Conservation (phyloP, 2,888 invertebrate genomes). For the Phyto melanocephala region DNA sequence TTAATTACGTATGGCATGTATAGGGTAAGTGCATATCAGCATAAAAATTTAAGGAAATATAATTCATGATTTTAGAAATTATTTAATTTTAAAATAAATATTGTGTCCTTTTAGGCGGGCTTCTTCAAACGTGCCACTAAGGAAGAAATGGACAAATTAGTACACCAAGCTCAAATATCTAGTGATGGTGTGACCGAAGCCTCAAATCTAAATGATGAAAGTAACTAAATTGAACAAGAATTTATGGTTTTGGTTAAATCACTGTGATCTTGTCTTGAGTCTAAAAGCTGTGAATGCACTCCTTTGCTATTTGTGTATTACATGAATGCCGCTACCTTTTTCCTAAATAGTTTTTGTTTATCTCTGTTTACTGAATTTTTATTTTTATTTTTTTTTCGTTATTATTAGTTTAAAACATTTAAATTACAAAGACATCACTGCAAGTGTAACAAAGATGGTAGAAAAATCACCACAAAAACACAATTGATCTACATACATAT, state of each 20-base stretch:
- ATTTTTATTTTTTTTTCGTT: constrained; percentile 18
- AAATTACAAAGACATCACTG: constrained; percentile 49
- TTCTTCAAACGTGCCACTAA: constrained; percentile 80
- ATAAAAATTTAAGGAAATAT: not conserved
- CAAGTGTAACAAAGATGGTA: not conserved
- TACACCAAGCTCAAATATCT: constrained; percentile 71
- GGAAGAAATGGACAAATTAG: constrained; percentile 79
- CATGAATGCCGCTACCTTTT: constrained; percentile 27
- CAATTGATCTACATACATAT: not conserved
- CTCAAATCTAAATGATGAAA: constrained; percentile 72
- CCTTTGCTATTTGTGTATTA: constrained; percentile 45
- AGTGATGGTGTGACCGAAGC: constrained; percentile 73
- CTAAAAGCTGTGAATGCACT: constrained; percentile 55
- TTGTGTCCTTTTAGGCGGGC: constrained; percentile 74
- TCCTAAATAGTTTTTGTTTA: not conserved
- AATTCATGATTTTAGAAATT: not conserved
- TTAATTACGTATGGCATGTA: constrained; percentile 77
- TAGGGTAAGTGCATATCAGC: constrained; percentile 70
- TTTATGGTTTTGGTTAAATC: not conserved
- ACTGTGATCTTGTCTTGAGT: constrained; percentile 48
- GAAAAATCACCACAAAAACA: not conserved
- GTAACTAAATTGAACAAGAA: constrained; percentile 58
- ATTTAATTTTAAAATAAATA: not conserved
- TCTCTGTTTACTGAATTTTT: not conserved
- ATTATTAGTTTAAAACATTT: constrained; percentile 50